Conservation (phyloP, 1,140 invertebrate species). For the Philopotamus ludificatus region DNA sequence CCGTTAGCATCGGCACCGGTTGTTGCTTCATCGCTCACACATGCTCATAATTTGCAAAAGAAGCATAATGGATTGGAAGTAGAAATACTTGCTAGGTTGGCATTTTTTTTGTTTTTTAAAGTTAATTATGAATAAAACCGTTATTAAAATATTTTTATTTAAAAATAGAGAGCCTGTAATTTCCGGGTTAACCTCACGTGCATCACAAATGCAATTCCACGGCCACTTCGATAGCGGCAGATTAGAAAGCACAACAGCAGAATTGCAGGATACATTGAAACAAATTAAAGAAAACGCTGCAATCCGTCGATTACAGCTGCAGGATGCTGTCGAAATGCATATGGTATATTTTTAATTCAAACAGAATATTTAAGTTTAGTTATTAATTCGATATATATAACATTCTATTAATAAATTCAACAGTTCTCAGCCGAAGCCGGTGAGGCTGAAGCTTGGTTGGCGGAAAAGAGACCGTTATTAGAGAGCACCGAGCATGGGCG, state of each 20-base stretch:
- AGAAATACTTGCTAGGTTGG: slow-evolving; percentile 62
- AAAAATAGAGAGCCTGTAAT: slow-evolving; percentile 77
- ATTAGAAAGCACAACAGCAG: slow-evolving; percentile 66
- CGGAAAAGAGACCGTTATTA: slow-evolving; percentile 76
- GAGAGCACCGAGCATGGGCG: slow-evolving; percentile 77
- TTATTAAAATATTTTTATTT: background rate
- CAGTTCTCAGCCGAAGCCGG: slow-evolving; percentile 83
- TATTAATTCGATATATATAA: background rate
- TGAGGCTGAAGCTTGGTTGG: slow-evolving; percentile 85
- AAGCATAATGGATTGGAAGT: slow-evolving; percentile 88
- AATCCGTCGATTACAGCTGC: slow-evolving; percentile 66
- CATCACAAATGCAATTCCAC: slow-evolving; percentile 75
- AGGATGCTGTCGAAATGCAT: slow-evolving; percentile 84
- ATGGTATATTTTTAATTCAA: slow-evolving; percentile 55
- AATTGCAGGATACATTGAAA: slow-evolving; percentile 64
- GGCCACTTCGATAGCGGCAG: slow-evolving; percentile 78
- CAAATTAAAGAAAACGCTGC: slow-evolving; percentile 70
- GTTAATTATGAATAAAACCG: background rate
- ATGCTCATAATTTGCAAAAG: slow-evolving; percentile 95
- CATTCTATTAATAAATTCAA: slow-evolving; percentile 26
- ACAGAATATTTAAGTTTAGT: background rate
- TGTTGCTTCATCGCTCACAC: slow-evolving; percentile 71
- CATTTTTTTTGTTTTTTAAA: background rate
- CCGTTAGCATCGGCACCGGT: slow-evolving; percentile 69
- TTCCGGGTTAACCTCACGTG: slow-evolving; percentile 66